Conservation (phyloP, 2,797 vertebrate genomes). For the Parauchenoglanis punctatus region DNA sequence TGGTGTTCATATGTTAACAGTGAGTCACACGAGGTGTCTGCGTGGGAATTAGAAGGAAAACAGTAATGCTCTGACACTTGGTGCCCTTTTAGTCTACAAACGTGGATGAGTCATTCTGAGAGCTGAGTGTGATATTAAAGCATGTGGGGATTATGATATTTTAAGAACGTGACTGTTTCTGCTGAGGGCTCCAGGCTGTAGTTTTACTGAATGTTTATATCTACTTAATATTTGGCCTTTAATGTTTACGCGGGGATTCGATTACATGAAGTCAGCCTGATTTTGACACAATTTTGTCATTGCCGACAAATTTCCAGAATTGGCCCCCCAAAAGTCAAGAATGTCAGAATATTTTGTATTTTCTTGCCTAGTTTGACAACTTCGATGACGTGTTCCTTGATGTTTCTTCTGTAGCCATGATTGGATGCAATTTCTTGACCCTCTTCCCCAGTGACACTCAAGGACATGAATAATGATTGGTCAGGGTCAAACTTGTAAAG, state of each 20-base stretch:
- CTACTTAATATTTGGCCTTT: not conserved
- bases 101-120: not conserved
- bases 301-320: too few relatives aligned
- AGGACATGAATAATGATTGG: too few relatives aligned
- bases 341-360: too few relatives aligned
- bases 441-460: too few relatives aligned
- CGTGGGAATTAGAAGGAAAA: not conserved
- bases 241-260: not conserved
- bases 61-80: not conserved
- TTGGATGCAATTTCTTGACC: too few relatives aligned
- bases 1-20: conserved; percentile 1
- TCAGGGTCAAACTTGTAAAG: too few relatives aligned
- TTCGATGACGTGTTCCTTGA: too few relatives aligned
- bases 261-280: too few relatives aligned
- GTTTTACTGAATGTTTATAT: not conserved
- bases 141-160: not conserved
- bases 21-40: not conserved
- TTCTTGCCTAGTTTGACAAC: too few relatives aligned
- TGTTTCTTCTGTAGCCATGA: too few relatives aligned
- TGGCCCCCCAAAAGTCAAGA: too few relatives aligned
- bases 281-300: too few relatives aligned
- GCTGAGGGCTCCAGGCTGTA: not conserved
- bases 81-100: not conserved
- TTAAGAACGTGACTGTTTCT: not conserved
- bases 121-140: not conserved